A percentile compares a stretch with the other conserved stretches of the same genome.
Evolutionary conservation across 1,140 invertebrate genomes (phyloP).

Genomic region (Ganaspis sp.): DNA sequence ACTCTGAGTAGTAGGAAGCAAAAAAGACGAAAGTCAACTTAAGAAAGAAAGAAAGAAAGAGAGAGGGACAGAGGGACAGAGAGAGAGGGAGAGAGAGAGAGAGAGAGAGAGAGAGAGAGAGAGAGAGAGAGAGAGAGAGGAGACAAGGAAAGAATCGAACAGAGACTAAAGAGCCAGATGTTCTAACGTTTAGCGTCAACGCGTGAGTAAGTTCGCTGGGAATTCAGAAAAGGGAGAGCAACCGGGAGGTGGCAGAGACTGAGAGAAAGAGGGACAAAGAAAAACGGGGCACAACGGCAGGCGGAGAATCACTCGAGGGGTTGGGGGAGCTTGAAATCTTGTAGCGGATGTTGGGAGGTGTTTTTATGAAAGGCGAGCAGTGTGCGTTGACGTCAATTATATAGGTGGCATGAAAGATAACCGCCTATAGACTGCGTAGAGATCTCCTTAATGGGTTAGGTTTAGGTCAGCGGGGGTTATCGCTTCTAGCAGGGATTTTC

Average conservation of each 20-base stretch:
- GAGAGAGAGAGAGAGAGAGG: slow-evolving; percentile 37
- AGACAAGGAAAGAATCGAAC: slow-evolving; percentile 9
- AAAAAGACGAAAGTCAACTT: not conserved
- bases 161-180: slow-evolving; percentile 53
- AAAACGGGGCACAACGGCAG: slow-evolving; percentile 14
- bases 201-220: slow-evolving; percentile 62
- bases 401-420: slow-evolving; percentile 72
- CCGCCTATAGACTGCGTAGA: slow-evolving; percentile 54
- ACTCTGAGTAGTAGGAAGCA: not conserved
- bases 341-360: slow-evolving; percentile 73
- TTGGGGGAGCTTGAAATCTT: slow-evolving; percentile 54
- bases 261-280: slow-evolving; percentile 35
- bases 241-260: slow-evolving; percentile 36
- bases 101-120: slow-evolving; percentile 33
- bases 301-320: slow-evolving; percentile 15
- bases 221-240: slow-evolving; percentile 60
- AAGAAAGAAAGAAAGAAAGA: slow-evolving; percentile 16
- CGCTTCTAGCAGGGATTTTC: slow-evolving; percentile 69
- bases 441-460: slow-evolving; percentile 71
- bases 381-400: slow-evolving; percentile 75
- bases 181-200: slow-evolving; percentile 54
- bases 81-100: slow-evolving; percentile 31
- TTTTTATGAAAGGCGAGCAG: slow-evolving; percentile 75
- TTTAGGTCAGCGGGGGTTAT: slow-evolving; percentile 72
- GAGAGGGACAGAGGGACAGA: slow-evolving; percentile 29